phyloP scores from a whole-genome alignment of 2,888 invertebrate species.

The Tryphoninae sp. region DNA sequence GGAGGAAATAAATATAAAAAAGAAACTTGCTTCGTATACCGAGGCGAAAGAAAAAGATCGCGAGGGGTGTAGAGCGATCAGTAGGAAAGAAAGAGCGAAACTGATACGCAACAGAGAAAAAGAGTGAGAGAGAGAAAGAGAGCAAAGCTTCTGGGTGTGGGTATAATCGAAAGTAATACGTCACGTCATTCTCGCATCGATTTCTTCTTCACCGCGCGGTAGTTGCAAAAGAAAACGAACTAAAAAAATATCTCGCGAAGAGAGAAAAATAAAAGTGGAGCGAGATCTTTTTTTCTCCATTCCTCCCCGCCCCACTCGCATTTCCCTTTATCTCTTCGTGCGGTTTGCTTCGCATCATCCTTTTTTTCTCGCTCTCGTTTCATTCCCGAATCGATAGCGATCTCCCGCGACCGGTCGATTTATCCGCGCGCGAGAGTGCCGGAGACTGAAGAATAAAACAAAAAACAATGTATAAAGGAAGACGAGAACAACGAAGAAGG shows the following conservation, averaged over 20 bases:
- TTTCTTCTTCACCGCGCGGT: constrained; percentile 49
- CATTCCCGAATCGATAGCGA: constrained; percentile 59
- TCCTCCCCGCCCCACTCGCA: constrained; percentile 1
- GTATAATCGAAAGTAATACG: constrained; percentile 63
- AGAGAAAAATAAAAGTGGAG: constrained; percentile 15
- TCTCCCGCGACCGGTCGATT: constrained; percentile 61
- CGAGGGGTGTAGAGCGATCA: neutral
- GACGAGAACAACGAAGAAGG: constrained; percentile 20
- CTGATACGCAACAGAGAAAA: neutral
- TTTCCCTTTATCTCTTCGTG: constrained; percentile 41
- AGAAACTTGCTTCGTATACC: constrained; percentile 13
- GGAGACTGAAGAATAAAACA: constrained; percentile 11
- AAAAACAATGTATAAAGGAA: constrained; percentile 1
- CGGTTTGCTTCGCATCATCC: constrained; percentile 12
- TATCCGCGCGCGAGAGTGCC: constrained; percentile 43
- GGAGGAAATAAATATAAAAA: constrained; percentile 24
- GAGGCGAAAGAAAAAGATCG: constrained; percentile 31
- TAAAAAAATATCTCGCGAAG: neutral
- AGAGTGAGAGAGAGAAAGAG: constrained; percentile 35
- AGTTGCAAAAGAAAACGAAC: constrained; percentile 6
- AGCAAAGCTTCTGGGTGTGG: constrained; percentile 57
- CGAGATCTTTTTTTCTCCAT: constrained; percentile 18
- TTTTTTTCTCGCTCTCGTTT: constrained; percentile 49
- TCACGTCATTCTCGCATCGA: constrained; percentile 63
- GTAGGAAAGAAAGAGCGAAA: constrained; percentile 19